phyloP scores from a whole-genome alignment of 2,113 vertebrate species.

The Poeciliopsis turrubarensis region DNA sequence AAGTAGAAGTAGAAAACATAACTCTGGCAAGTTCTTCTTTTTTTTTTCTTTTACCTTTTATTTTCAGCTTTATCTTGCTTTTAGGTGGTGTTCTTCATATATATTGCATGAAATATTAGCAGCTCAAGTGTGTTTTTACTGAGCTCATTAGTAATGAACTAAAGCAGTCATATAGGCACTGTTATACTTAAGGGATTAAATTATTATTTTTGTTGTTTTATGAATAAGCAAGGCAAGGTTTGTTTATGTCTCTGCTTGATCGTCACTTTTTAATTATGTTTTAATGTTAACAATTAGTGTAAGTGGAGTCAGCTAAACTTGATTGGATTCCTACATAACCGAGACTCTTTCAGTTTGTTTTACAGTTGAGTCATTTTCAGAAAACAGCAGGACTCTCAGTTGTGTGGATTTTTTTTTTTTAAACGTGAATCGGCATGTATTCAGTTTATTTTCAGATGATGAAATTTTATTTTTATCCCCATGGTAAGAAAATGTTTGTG shows the following conservation, averaged over 20 bases:
- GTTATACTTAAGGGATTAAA: slow-evolving; percentile 55
- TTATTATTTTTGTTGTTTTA: slow-evolving; percentile 63
- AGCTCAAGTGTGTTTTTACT: slow-evolving; percentile 17
- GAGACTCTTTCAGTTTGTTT: neutral
- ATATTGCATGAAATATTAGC: slow-evolving; percentile 15
- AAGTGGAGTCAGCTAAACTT: slow-evolving; percentile 79
- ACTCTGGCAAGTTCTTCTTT: neutral
- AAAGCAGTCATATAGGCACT: slow-evolving; percentile 38
- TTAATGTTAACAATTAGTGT: slow-evolving; percentile 84
- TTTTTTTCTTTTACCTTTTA: neutral
- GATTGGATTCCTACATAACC: slow-evolving; percentile 55
- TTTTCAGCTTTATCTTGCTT: slow-evolving; percentile 9
- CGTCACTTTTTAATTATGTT: slow-evolving; percentile 83
- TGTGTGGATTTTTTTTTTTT: neutral
- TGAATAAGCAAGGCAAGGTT: slow-evolving; percentile 60
- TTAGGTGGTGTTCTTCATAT: slow-evolving; percentile 12
- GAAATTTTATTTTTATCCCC: neutral
- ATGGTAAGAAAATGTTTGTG: neutral
- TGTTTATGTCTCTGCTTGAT: slow-evolving; percentile 71
- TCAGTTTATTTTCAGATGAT: neutral
- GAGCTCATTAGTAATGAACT: slow-evolving; percentile 62
- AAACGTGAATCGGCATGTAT: neutral
- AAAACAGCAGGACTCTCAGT: neutral
- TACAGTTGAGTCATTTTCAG: neutral
- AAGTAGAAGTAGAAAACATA: neutral